phyloP scores from a whole-genome alignment of 2,113 vertebrate species.

The Rhinichthys klamathensis region DNA sequence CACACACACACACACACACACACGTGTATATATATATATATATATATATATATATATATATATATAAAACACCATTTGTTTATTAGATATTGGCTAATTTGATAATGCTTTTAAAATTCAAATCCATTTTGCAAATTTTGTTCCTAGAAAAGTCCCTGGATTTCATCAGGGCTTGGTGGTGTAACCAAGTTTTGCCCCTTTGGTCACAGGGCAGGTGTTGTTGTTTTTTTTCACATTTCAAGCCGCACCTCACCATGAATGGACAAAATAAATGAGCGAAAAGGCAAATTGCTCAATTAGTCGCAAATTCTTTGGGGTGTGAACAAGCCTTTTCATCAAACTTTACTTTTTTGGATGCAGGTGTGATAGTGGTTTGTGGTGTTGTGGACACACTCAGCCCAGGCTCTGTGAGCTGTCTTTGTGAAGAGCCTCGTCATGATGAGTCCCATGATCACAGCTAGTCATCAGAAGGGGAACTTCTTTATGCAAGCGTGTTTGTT shows the following conservation, averaged over 20 bases:
- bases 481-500: slow-evolving; percentile 15
- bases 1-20: too few relatives aligned
- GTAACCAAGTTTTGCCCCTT: background rate
- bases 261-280: background rate
- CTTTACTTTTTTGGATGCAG: background rate
- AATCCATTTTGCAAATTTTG: background rate
- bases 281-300: slow-evolving; percentile 10
- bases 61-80: background rate
- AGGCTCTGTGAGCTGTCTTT: background rate
- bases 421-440: background rate
- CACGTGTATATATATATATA: too few relatives aligned
- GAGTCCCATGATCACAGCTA: slow-evolving; percentile 12
- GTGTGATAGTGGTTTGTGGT: background rate
- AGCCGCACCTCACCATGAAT: background rate
- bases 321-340: background rate
- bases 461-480: slow-evolving; percentile 6
- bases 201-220: background rate
- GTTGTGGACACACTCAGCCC: background rate
- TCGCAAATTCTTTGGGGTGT: background rate
- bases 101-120: background rate
- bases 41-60: too few relatives aligned
- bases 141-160: background rate
- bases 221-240: background rate
- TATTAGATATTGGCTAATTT: background rate
- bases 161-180: background rate